Percentiles rank a stretch among this genome's conserved stretches.
Evolutionary conservation across 2,888 invertebrate genomes (phyloP).

Genomic region (Volucella zonaria): DNA sequence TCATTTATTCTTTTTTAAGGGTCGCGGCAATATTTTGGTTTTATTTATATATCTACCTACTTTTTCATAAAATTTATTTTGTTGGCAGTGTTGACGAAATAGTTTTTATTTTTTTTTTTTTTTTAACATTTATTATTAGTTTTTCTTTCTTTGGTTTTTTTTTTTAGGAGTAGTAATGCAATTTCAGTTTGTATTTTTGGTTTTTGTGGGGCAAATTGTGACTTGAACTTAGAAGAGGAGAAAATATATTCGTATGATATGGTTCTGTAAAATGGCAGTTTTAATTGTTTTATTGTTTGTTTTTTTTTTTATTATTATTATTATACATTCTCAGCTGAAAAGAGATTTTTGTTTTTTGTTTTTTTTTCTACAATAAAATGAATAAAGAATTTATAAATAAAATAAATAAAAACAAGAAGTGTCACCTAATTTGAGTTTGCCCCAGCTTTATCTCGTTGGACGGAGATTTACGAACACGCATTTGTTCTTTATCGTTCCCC

Average conservation of each 20-base stretch:
- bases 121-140: slow-evolving; percentile 22
- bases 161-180: slow-evolving; percentile 44
- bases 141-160: slow-evolving; percentile 39
- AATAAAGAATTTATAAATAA: slow-evolving; percentile 32
- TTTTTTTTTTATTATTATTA: slow-evolving; percentile 26
- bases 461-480: slow-evolving; percentile 64
- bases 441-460: slow-evolving; percentile 72
- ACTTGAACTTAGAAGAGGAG: slow-evolving; percentile 60
- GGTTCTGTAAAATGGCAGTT: slow-evolving; percentile 74
- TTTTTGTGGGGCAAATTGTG: slow-evolving; percentile 52
- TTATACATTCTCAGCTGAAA: slow-evolving; percentile 45
- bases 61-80: slow-evolving; percentile 65
- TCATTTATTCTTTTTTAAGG: slow-evolving; percentile 4
- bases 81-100: slow-evolving; percentile 73
- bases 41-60: slow-evolving; percentile 64
- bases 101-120: slow-evolving; percentile 27
- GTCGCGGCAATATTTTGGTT: slow-evolving; percentile 21
- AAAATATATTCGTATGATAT: slow-evolving; percentile 71
- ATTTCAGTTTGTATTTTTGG: slow-evolving; percentile 17
- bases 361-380: slow-evolving; percentile 62
- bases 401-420: slow-evolving; percentile 13
- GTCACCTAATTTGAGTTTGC: slow-evolving; percentile 56
- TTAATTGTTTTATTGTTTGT: slow-evolving; percentile 60
- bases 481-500: slow-evolving; percentile 57
- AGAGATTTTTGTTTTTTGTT: slow-evolving; percentile 16